phyloP scores from a whole-genome alignment of 1,140 invertebrate species.

The Lepidostoma basale region DNA sequence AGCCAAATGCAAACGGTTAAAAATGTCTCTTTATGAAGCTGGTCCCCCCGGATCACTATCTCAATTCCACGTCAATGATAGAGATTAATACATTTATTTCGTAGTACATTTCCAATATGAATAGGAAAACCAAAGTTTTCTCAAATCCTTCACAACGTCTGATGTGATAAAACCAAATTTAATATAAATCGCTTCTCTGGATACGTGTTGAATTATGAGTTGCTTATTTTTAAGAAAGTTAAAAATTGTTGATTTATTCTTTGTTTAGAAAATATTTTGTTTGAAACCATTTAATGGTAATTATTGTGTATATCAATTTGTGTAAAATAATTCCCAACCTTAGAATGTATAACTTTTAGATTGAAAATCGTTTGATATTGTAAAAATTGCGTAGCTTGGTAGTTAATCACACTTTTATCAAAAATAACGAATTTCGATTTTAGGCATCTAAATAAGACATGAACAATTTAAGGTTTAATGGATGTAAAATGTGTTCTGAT shows the following conservation, averaged over 20 bases:
- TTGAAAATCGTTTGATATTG: constrained; percentile 6
- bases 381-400: neutral
- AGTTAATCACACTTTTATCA: neutral
- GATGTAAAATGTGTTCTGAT: neutral
- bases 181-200: neutral
- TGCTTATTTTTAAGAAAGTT: constrained; percentile 21
- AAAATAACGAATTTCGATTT: neutral
- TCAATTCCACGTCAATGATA: constrained; percentile 51
- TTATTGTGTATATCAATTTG: neutral
- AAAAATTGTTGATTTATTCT: neutral
- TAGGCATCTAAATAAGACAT: neutral
- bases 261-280: constrained; percentile 3
- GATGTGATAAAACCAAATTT: constrained; percentile 21
- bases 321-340: constrained; percentile 1
- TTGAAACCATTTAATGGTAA: constrained; percentile 17
- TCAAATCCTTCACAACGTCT: too few relatives aligned
- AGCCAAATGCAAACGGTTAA: constrained; percentile 93
- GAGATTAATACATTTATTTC: constrained; percentile 29
- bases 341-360: neutral
- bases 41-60: constrained; percentile 51
- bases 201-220: constrained; percentile 5
- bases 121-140: constrained; percentile 18
- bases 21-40: constrained; percentile 81
- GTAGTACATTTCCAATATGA: neutral
- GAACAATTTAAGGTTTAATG: neutral